Conservation (phyloP, 2,113 vertebrate genomes). For the Balaenoptera acutorostrata region DNA sequence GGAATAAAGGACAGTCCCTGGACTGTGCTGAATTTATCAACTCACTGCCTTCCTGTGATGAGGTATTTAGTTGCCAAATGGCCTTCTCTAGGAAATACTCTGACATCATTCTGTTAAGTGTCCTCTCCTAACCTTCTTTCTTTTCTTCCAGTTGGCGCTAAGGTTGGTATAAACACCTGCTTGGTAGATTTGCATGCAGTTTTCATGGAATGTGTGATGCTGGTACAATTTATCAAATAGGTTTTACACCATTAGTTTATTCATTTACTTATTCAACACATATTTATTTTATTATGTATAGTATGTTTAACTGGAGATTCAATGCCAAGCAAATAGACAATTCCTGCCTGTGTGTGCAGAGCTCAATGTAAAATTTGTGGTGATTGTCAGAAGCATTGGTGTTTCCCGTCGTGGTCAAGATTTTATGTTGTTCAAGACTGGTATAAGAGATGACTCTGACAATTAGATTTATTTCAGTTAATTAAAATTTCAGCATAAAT, state of each 20-base stretch:
- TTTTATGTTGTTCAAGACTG: neutral
- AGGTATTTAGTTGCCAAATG: neutral
- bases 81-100: neutral
- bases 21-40: neutral
- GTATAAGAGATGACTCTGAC: neutral
- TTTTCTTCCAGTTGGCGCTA: neutral
- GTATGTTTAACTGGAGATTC: neutral
- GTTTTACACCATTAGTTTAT: neutral
- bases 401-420: neutral
- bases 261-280: neutral
- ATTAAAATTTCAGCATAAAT: slow-evolving; percentile 15
- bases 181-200: slow-evolving; percentile 7
- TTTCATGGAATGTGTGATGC: neutral
- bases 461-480: slow-evolving; percentile 38
- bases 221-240: neutral
- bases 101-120: neutral
- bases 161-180: neutral
- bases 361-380: neutral
- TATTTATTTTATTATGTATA: slow-evolving; percentile 10
- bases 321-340: neutral
- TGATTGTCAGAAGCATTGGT: neutral
- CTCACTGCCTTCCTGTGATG: neutral
- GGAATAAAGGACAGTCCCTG: neutral
- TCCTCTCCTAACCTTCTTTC: neutral
- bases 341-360: neutral